A percentile compares a stretch with the other conserved stretches of the same genome.
Evolutionary conservation across 2,797 vertebrate species (phyloP).

Genomic region (Darevskia mixta): DNA sequence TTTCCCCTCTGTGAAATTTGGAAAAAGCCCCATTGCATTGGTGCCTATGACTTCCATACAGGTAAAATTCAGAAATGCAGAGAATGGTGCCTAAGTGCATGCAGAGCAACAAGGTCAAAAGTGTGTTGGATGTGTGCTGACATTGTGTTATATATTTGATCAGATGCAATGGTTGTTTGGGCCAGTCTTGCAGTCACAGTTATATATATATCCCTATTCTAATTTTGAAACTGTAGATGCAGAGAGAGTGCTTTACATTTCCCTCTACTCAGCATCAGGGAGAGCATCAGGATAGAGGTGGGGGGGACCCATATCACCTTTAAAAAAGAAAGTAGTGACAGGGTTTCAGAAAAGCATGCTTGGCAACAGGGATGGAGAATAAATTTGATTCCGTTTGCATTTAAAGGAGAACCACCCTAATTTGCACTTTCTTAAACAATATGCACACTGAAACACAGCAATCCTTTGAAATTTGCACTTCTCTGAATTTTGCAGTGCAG

Average conservation of each 20-base stretch:
- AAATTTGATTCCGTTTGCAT: too few species aligned
- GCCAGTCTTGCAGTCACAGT: constrained; percentile 1
- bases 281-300: not conserved
- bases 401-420: too few species aligned
- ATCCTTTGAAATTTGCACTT: too few species aligned
- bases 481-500: too few species aligned
- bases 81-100: constrained; percentile 12
- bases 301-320: not conserved
- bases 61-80: constrained; percentile 38
- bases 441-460: too few species aligned
- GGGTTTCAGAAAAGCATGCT: constrained; percentile 34
- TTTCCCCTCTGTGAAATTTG: constrained; percentile 58
- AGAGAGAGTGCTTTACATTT: constrained; percentile 25
- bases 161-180: constrained; percentile 11
- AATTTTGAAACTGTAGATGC: constrained; percentile 57
- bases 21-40: constrained; percentile 60
- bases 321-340: not conserved
- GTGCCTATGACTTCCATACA: constrained; percentile 53
- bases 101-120: constrained; percentile 55
- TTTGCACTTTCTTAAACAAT: too few species aligned
- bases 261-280: constrained; percentile 21
- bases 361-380: not conserved
- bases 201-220: constrained; percentile 46
- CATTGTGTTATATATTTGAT: constrained; percentile 61
- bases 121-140: not conserved